phyloP scores from a whole-genome alignment of 2,888 invertebrate genomes.

The Augiades crinisus region DNA sequence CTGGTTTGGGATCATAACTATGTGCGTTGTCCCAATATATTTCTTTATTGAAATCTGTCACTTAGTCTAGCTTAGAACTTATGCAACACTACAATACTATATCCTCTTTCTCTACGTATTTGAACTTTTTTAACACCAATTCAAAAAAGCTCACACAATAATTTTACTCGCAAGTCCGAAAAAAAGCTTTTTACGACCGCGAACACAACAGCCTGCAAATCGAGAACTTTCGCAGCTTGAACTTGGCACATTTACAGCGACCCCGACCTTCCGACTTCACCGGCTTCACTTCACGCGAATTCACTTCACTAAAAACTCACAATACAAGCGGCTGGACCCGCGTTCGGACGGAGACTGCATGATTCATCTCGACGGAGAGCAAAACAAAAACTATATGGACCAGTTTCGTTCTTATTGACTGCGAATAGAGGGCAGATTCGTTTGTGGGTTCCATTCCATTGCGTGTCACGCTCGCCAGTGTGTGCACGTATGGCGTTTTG shows the following conservation, averaged over 20 bases:
- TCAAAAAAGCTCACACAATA: too few species aligned
- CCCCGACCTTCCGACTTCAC: constrained; percentile 20
- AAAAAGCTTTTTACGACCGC: too few species aligned
- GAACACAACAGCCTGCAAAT: not conserved
- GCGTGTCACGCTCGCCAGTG: not conserved
- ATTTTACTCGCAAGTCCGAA: too few species aligned
- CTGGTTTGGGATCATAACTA: too few species aligned
- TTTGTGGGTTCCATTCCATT: constrained; percentile 6
- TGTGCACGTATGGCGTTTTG: constrained; percentile 1
- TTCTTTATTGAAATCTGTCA: too few species aligned
- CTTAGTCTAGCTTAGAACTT: not conserved
- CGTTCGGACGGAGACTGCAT: constrained; percentile 60
- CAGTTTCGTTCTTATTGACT: constrained; percentile 20
- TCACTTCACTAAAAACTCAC: constrained; percentile 4
- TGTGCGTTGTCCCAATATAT: too few species aligned
- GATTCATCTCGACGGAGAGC: constrained; percentile 66
- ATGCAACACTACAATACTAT: constrained; percentile 10
- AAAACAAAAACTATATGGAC: constrained; percentile 36
- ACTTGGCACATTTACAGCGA: constrained; percentile 17
- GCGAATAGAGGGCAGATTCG: constrained; percentile 22
- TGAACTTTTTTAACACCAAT: too few species aligned
- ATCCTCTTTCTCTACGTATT: not conserved
- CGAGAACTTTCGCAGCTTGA: constrained; percentile 7
- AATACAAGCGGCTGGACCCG: constrained; percentile 42
- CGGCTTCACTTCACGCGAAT: constrained; percentile 10